Percentiles rank a stretch among this genome's conserved stretches.
phyloP scores from a whole-genome alignment of 1,140 invertebrate genomes.

The Drosophila nikananu region DNA sequence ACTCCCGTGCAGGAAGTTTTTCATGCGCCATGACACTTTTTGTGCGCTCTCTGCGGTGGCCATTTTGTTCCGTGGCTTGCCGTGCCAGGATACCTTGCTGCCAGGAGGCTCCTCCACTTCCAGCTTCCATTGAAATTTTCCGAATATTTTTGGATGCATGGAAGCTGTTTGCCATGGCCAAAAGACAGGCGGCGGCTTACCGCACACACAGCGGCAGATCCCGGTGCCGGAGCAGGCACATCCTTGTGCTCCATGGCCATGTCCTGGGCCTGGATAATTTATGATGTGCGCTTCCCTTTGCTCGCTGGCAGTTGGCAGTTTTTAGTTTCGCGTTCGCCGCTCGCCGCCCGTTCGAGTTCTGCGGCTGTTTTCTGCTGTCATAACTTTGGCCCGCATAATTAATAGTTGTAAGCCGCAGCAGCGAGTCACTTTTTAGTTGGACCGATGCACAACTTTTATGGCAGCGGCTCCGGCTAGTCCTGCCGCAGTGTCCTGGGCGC shows the following conservation, averaged over 20 bases:
- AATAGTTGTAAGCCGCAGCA: conserved; percentile 75
- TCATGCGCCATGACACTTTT: conserved; percentile 83
- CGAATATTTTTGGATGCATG: conserved; percentile 80
- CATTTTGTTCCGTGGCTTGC: conserved; percentile 62
- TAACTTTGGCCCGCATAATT: conserved; percentile 80
- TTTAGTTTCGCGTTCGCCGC: conserved; percentile 57
- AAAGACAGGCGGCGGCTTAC: conserved; percentile 76
- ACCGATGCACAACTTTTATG: conserved; percentile 67
- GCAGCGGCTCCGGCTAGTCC: conserved; percentile 36
- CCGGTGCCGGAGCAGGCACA: conserved; percentile 33
- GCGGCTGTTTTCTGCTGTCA: conserved; percentile 82
- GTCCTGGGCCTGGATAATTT: conserved; percentile 70
- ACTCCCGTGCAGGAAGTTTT: conserved; percentile 73
- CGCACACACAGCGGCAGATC: conserved; percentile 32
- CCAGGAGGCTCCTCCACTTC: conserved; percentile 38
- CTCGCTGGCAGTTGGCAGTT: conserved; percentile 61
- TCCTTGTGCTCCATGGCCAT: conserved; percentile 66
- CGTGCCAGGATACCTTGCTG: conserved; percentile 64
- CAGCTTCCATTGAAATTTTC: conserved; percentile 64
- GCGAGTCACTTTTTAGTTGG: conserved; percentile 71
- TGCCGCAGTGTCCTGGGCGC: conserved; percentile 33
- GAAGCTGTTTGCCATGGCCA: conserved; percentile 79
- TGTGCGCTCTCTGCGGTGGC: conserved; percentile 70
- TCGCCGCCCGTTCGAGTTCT: conserved; percentile 35
- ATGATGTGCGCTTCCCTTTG: conserved; percentile 77